Base-by-base conservation (phyloP, 2,888 invertebrate species). In the Tubiluchus corallicola region DNA sequence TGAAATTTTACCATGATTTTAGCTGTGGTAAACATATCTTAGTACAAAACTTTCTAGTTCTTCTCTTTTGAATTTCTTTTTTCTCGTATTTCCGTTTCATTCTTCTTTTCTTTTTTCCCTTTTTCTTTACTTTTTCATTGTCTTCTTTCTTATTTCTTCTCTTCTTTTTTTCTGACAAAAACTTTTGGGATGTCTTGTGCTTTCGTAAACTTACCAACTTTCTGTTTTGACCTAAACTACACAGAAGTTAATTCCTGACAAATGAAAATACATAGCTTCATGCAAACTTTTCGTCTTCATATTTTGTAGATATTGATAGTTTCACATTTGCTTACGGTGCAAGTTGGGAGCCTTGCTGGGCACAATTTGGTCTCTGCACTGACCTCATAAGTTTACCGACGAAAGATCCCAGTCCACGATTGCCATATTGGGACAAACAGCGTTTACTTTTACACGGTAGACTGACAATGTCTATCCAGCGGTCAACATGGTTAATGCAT, bases 341-440 rank as follows among this genome's bases (percentile, higher is more conserved):
- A 0, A 96, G 96, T 63, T 98, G 98, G 98, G 98, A 98, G 60
- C 94, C 98, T 0, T 87, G 85, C 15, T 77, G 88, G 45, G 83
- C 88, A 0, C 83, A 87, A 57, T 82, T 82, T 65, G 84, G 83
- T 59, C 67, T 82, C 9, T 75, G 79, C 75, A 52, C 88, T 64
- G 88, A 90, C 50, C 54, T 62, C 15, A 62, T 73, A 49, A 69
- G 65, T 51, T 60, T 62, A 40, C 68, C 69, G 0, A 88, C 92
- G 0, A 70, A 78, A 46, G 94, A 94, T 68, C 96, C 96, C 0
- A 90, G 90, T 44, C 82, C 80, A 0, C 82, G 88, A 0, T 66
- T 98, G 40, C 80, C 94, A 0, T 94, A 92, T 70, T 98, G 96
- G 96, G 96, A 98, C 66, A 94, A 92, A 67, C 79, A 84, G 63